These are phyloP conservation scores for Phymanthus crucifer DNA, from an alignment of 92 coral and sea anemone genomes.

Conservation along the genomic window DNA sequence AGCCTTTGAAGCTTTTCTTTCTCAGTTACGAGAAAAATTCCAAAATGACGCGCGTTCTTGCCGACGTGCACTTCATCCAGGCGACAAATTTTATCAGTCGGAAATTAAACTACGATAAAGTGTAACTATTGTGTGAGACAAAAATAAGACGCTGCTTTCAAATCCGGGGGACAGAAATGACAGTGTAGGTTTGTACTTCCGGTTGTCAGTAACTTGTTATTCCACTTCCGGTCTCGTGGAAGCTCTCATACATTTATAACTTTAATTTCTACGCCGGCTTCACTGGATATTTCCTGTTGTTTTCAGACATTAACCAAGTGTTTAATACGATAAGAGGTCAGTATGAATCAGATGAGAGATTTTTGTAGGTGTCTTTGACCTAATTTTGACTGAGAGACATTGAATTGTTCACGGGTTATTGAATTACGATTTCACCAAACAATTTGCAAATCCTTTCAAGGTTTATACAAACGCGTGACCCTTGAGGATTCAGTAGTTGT, in stretches of 20 bases:
- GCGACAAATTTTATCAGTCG: slow-evolving; percentile 3
- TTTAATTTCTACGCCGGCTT: not conserved
- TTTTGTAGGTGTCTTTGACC: slow-evolving; percentile 8
- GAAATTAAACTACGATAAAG: slow-evolving; percentile 7
- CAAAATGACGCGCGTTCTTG: not conserved
- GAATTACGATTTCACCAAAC: slow-evolving; percentile 28
- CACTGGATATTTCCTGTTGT: slow-evolving; percentile 20
- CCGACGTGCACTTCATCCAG: not conserved
- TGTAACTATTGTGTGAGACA: not conserved
- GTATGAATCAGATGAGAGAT: slow-evolving; percentile 9
- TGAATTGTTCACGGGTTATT: slow-evolving; percentile 19
- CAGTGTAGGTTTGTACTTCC: slow-evolving; percentile 29
- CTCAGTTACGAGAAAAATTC: not conserved
- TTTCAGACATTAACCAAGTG: slow-evolving; percentile 18
- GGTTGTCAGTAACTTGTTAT: slow-evolving; percentile 45
- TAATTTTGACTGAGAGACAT: not conserved
- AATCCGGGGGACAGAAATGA: not conserved
- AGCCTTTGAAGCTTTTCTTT: not conserved
- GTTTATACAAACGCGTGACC: slow-evolving; percentile 40
- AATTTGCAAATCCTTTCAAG: slow-evolving; percentile 27
- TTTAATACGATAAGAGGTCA: slow-evolving; percentile 45
- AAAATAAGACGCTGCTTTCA: not conserved
- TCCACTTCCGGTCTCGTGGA: slow-evolving; percentile 43
- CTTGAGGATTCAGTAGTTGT: not conserved
- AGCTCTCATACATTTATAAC: not conserved